A percentile compares a stretch with the other conserved stretches of the same genome.
These are phyloP conservation scores for Macaria liturata DNA, from an alignment of 2,888 invertebrate genomes.

Conservation along the genomic window DNA sequence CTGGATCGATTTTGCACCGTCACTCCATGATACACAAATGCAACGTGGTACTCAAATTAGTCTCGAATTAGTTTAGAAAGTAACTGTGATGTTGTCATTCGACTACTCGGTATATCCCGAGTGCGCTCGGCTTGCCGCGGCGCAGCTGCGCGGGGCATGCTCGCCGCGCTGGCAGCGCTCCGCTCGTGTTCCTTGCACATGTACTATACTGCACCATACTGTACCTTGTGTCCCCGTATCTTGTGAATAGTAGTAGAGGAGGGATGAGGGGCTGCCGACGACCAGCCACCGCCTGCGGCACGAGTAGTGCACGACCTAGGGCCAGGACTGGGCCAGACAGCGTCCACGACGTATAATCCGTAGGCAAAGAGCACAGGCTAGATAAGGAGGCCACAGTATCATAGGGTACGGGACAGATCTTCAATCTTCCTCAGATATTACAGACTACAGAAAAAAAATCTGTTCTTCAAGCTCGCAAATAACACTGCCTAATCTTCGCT, in stretches of 20 bases:
- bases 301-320: conserved; percentile 70
- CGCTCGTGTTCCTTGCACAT: conserved; percentile 70
- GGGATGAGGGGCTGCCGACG: conserved; percentile 74
- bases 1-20: conserved; percentile 86
- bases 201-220: conserved; percentile 68
- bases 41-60: conserved; percentile 46
- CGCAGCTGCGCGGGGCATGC: conserved; percentile 30
- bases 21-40: conserved; percentile 73
- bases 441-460: conserved; percentile 52
- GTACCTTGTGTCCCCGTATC: conserved; percentile 38
- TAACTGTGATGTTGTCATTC: conserved; percentile 20
- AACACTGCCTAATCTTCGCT: conserved; percentile 81
- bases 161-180: conserved; percentile 36
- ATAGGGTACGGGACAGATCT: conserved; percentile 59
- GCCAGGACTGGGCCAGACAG: conserved; percentile 46
- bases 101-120: conserved; percentile 24
- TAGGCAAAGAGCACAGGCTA: conserved; percentile 69
- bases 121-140: conserved; percentile 71
- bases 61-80: conserved; percentile 39
- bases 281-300: conserved; percentile 75
- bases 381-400: conserved; percentile 52
- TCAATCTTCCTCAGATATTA: conserved; percentile 45
- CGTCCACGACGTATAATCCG: conserved; percentile 39
- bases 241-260: conserved; percentile 56
- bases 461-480: conserved; percentile 74